Conservation (phyloP, 2,888 invertebrate genomes). For the Rhopalosiphum nymphaeae region DNA sequence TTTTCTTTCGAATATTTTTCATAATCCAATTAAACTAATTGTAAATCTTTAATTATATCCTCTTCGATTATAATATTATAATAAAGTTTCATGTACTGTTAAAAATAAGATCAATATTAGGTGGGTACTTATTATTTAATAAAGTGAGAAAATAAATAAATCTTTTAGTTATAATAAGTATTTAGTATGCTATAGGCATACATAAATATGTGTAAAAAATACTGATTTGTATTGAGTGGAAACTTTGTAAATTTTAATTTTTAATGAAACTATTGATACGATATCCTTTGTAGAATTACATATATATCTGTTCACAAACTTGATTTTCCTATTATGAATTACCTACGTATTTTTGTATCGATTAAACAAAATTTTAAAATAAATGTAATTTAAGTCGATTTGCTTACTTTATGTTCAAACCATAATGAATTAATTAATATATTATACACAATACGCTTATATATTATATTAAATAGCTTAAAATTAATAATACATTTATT, state of each 20-base stretch:
- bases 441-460: background rate
- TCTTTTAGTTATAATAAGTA: background rate
- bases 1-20: background rate
- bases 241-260: background rate
- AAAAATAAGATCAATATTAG: too few species aligned
- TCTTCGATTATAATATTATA: background rate
- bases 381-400: background rate
- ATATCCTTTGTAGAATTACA: background rate
- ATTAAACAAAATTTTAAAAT: background rate
- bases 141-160: background rate
- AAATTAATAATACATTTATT: background rate
- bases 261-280: background rate
- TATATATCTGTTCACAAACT: background rate
- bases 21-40: background rate
- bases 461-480: background rate
- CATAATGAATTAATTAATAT: background rate
- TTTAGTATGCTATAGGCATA: too few species aligned
- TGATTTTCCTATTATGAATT: background rate
- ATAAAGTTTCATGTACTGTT: background rate
- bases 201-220: background rate
- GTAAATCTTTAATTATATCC: background rate
- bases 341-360: background rate
- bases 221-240: background rate
- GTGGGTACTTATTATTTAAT: background rate
- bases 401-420: background rate